Conservation (phyloP, 2,113 vertebrate species). For the Synchiropus splendidus region DNA sequence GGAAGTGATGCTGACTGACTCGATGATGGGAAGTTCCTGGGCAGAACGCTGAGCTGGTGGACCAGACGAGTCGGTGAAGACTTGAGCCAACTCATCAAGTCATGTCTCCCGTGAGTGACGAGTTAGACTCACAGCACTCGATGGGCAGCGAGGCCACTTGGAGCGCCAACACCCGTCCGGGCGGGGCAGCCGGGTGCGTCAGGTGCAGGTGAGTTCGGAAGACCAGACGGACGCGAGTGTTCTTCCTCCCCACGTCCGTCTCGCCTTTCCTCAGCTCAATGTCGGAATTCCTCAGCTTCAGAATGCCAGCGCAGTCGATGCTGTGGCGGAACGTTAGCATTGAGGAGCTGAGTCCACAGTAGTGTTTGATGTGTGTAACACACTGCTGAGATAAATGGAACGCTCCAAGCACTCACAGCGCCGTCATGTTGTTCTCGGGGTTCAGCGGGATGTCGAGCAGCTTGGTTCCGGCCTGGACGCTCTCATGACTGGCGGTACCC, state of each 20-base stretch:
- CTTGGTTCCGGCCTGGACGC: slow-evolving; percentile 81
- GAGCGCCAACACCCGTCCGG: slow-evolving; percentile 77
- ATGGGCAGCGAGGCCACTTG: slow-evolving; percentile 83
- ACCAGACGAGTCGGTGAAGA: no score
- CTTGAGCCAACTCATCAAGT: no score
- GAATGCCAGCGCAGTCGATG: slow-evolving; percentile 87
- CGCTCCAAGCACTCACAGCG: slow-evolving; percentile 69
- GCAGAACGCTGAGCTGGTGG: slow-evolving; percentile 82
- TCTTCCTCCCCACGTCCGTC: slow-evolving; percentile 86
- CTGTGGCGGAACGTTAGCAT: slow-evolving; percentile 36
- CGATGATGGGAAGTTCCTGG: slow-evolving; percentile 85
- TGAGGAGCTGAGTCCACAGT: no score
- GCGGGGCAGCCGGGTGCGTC: slow-evolving; percentile 48
- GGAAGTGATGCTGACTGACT: slow-evolving; percentile 75
- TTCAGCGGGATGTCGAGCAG: slow-evolving; percentile 82
- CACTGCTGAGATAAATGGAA: not conserved
- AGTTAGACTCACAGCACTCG: slow-evolving; percentile 81
- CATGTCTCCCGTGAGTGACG: no score
- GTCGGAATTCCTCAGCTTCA: slow-evolving; percentile 89
- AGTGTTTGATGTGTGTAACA: no score
- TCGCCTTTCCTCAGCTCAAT: slow-evolving; percentile 90
- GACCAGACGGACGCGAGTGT: slow-evolving; percentile 80
- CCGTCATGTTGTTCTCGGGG: slow-evolving; percentile 86
- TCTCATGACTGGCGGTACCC: slow-evolving; percentile 84
- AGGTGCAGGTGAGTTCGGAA: slow-evolving; percentile 82